Conservation (phyloP, 2,888 invertebrate species). For the Rhagium mordax region DNA sequence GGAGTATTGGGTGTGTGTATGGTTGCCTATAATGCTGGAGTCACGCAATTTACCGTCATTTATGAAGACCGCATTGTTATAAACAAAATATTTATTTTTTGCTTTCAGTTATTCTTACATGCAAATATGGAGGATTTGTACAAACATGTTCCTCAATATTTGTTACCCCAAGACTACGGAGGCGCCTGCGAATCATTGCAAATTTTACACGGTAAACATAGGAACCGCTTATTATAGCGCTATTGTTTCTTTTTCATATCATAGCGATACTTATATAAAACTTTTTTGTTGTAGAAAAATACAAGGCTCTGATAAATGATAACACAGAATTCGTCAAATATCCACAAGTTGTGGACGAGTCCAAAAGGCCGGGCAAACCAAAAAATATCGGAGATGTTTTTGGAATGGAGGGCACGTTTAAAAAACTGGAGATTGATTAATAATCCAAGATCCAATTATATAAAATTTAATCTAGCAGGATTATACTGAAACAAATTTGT, state of each 20-base stretch:
- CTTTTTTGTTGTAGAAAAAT: conserved; percentile 56
- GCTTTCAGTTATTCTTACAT: conserved; percentile 60
- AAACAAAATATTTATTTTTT: no score
- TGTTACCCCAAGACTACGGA: conserved; percentile 78
- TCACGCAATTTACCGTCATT: no score
- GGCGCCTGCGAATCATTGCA: conserved; percentile 66
- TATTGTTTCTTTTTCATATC: conserved; percentile 36
- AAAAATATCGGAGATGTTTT: conserved; percentile 75
- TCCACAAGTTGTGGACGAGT: conserved; percentile 75
- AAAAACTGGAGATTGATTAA: conserved; percentile 81
- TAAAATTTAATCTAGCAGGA: no score
- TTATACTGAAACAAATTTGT: no score
- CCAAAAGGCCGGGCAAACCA: conserved; percentile 76
- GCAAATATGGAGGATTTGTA: conserved; percentile 55
- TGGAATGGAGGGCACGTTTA: conserved; percentile 82
- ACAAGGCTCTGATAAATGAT: conserved; percentile 60
- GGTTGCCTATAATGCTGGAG: no score
- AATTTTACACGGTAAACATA: conserved; percentile 53
- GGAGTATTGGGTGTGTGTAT: no score
- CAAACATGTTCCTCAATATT: conserved; percentile 72
- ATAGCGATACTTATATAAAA: no score
- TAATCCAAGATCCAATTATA: no score
- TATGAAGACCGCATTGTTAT: no score
- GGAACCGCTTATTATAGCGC: background rate
- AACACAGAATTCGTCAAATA: conserved; percentile 65